Percentiles rank a stretch among this genome's conserved stretches.
phyloP scores from a whole-genome alignment of 2,113 vertebrate genomes.

The Odocoileus virginianus region DNA sequence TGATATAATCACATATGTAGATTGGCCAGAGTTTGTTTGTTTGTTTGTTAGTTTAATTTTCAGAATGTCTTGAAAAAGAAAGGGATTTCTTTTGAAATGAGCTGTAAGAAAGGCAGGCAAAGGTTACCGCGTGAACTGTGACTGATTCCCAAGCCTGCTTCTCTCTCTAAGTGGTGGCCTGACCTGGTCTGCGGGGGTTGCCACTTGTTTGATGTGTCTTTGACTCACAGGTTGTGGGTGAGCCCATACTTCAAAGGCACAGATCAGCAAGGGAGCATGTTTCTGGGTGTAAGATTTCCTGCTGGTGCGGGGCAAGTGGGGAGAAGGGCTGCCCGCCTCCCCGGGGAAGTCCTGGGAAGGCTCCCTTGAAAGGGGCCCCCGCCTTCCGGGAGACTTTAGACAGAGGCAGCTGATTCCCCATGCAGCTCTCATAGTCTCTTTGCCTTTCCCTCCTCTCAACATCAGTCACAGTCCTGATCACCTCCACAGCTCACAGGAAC shows the following conservation, averaged over 20 bases:
- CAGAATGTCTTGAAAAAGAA: conserved; percentile 37
- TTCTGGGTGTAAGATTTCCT: conserved; percentile 29
- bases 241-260: conserved; percentile 69
- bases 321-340: neutral
- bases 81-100: conserved; percentile 43
- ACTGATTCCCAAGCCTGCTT: conserved; percentile 45
- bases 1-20: neutral
- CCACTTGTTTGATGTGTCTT: conserved; percentile 58
- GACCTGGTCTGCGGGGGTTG: neutral
- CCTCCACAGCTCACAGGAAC: neutral
- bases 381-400: neutral
- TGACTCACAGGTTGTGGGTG: conserved; percentile 73
- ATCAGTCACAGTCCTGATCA: neutral
- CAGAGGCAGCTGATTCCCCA: neutral
- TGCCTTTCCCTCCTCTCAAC: neutral
- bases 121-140: conserved; percentile 22
- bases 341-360: neutral
- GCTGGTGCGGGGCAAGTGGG: neutral
- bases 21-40: neutral
- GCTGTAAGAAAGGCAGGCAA: conserved; percentile 34
- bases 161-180: neutral
- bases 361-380: neutral
- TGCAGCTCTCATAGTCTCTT: neutral
- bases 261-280: neutral
- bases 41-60: too few species aligned